These are phyloP conservation scores for Onychomys torridus DNA, from an alignment of 2,797 vertebrate genomes.

Conservation along the genomic window DNA sequence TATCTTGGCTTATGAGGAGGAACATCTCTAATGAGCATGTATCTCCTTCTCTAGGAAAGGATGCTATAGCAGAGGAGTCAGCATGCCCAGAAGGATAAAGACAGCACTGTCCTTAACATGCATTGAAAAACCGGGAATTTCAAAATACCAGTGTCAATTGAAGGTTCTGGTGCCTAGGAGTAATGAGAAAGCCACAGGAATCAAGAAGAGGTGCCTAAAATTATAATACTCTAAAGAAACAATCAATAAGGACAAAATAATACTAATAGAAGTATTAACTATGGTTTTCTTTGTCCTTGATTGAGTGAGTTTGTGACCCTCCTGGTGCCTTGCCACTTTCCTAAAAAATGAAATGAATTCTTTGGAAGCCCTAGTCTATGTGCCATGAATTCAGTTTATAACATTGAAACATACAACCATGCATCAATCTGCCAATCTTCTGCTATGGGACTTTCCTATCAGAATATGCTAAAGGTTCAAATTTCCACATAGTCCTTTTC, in stretches of 20 bases:
- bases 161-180: rapidly evolving
- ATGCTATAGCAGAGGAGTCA: constrained; percentile 40
- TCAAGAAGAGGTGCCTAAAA: background rate
- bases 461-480: background rate
- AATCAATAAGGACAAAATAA: background rate
- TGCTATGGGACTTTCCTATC: background rate
- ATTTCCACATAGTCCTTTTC: background rate
- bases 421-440: background rate
- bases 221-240: background rate
- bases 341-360: background rate
- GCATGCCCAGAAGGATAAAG: constrained; percentile 14
- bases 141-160: background rate
- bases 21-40: constrained; percentile 64
- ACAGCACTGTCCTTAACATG: background rate
- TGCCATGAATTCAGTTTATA: background rate
- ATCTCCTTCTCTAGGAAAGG: constrained; percentile 65
- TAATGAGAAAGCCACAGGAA: background rate
- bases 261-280: background rate
- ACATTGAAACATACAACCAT: background rate
- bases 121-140: background rate
- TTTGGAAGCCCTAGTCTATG: rapidly evolving
- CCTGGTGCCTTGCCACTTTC: background rate
- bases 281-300: background rate
- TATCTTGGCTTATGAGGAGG: constrained; percentile 77
- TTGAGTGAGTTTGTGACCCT: background rate